These are phyloP conservation scores for Mormyrus hasselquistii DNA, from an alignment of 2,797 vertebrate species.

Conservation along the genomic window DNA sequence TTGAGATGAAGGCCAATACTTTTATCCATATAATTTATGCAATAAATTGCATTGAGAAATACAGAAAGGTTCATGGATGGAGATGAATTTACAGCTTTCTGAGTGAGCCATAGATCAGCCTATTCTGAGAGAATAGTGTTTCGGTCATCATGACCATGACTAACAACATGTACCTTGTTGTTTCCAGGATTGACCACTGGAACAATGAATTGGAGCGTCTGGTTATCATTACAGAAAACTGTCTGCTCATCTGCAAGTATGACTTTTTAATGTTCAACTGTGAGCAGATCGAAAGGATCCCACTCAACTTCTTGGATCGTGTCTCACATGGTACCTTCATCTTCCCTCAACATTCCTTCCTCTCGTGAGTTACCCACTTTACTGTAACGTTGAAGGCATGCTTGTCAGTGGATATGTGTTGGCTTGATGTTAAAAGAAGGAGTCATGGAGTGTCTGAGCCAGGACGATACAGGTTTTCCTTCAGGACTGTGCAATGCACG, in stretches of 20 bases:
- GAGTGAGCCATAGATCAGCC: neutral
- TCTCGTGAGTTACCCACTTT: constrained; percentile 58
- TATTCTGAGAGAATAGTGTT: neutral
- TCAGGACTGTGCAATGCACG: neutral
- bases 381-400: neutral
- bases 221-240: constrained; percentile 57
- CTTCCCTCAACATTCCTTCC: constrained; percentile 64
- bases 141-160: neutral
- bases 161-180: neutral
- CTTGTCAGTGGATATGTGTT: neutral
- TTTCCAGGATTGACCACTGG: constrained; percentile 71
- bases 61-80: neutral
- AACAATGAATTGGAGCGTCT: constrained; percentile 77
- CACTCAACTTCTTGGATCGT: constrained; percentile 55
- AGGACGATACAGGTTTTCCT: neutral
- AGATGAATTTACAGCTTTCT: neutral
- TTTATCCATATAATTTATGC: neutral
- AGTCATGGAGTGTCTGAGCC: neutral
- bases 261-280: constrained; percentile 72
- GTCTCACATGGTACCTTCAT: constrained; percentile 62
- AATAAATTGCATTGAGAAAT: neutral
- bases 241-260: constrained; percentile 71
- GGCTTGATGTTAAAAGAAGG: neutral
- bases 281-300: constrained; percentile 64
- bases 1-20: neutral